Conservation (phyloP, 2,888 invertebrate species). For the Spilosoma lubricipeda region DNA sequence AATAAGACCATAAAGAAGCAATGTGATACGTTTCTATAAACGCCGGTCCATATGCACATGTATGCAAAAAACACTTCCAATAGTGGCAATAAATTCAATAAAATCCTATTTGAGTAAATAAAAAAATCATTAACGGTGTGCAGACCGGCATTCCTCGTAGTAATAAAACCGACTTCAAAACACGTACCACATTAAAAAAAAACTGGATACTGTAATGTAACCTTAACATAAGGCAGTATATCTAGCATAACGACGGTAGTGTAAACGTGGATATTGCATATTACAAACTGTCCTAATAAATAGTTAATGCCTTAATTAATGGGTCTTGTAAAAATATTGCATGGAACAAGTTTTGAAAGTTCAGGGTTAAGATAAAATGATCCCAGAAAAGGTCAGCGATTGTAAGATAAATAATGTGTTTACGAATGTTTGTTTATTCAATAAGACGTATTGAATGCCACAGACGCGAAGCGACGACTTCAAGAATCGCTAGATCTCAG, state of each 20-base stretch:
- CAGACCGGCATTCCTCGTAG: neutral
- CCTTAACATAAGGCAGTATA: neutral
- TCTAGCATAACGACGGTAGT: neutral
- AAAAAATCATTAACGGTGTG: no score
- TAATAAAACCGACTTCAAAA: neutral
- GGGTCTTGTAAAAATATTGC: neutral
- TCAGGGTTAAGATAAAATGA: neutral
- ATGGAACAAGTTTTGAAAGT: neutral
- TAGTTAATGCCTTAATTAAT: neutral
- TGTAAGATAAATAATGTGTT: neutral
- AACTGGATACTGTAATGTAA: neutral
- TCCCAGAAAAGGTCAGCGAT: conserved; percentile 2
- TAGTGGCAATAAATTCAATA: no score
- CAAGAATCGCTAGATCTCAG: neutral
- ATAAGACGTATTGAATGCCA: neutral
- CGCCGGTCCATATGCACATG: neutral
- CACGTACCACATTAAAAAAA: neutral
- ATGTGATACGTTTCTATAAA: no score
- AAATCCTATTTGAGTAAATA: no score
- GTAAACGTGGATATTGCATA: neutral
- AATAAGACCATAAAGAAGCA: no score
- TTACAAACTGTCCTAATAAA: neutral
- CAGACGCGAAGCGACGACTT: neutral
- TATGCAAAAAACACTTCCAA: no score
- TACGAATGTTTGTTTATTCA: neutral